These are phyloP conservation scores for Tyria jacobaeae DNA, from an alignment of 2,888 invertebrate genomes.

Conservation along the genomic window DNA sequence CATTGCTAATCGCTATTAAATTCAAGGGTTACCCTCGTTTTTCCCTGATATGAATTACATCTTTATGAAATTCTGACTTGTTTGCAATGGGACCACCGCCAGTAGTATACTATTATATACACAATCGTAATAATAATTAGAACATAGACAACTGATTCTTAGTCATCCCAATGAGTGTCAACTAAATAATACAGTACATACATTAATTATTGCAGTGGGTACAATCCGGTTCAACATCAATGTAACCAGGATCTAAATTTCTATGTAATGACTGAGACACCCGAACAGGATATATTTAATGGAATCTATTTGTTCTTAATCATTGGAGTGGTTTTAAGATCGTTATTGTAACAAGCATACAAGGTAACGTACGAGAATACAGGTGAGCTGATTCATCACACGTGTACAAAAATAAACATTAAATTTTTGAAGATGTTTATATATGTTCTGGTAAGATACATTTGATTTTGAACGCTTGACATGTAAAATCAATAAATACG, in stretches of 20 bases:
- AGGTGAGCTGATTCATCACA: no score
- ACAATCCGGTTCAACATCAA: constrained; percentile 15
- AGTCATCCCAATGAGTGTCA: neutral
- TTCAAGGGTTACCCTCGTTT: no score
- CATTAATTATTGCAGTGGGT: neutral
- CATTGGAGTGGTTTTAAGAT: neutral
- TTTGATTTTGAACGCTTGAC: neutral
- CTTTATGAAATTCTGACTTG: no score
- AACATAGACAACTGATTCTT: neutral
- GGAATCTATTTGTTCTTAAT: neutral
- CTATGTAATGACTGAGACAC: constrained; percentile 7
- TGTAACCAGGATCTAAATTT: constrained; percentile 12
- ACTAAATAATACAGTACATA: neutral
- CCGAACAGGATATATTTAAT: neutral
- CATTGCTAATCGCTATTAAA: no score
- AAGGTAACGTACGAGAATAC: no score
- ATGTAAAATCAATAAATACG: neutral
- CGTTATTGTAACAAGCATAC: neutral
- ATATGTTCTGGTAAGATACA: no score
- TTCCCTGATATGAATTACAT: no score
- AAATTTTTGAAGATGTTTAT: no score
- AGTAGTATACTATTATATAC: no score
- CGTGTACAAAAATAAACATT: no score
- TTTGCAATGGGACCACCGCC: no score
- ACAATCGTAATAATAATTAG: neutral